Evolutionary conservation across 2,113 vertebrate species (phyloP).

Genomic region (Halichoeres trimaculatus): DNA sequence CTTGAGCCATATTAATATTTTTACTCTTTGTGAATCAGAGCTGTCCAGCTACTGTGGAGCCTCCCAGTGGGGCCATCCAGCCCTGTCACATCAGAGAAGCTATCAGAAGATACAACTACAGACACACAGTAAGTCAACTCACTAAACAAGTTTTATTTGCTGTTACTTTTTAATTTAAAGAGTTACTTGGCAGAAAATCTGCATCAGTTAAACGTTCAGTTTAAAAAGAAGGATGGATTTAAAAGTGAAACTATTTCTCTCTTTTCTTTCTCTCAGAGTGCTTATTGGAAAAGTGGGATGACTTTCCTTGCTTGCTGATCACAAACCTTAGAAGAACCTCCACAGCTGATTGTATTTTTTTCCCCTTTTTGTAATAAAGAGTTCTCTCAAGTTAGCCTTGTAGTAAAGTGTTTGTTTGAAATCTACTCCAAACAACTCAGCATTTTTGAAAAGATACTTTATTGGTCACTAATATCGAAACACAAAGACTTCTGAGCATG

Average conservation of each 20-base stretch:
- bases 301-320: constrained; percentile 92
- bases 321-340: not conserved
- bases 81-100: constrained; percentile 98
- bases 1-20: not conserved
- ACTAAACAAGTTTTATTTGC: too few relatives aligned
- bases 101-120: constrained; percentile 94
- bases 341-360: not conserved
- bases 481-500: constrained; percentile 50
- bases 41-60: constrained; percentile 78
- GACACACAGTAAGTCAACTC: constrained; percentile 65
- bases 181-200: too few relatives aligned
- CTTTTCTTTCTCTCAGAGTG: constrained; percentile 64
- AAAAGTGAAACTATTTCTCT: too few relatives aligned
- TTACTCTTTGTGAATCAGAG: constrained; percentile 53
- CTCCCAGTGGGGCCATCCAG: constrained; percentile 95
- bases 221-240: too few relatives aligned
- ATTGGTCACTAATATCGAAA: constrained; percentile 71
- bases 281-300: constrained; percentile 91
- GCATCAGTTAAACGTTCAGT: too few relatives aligned
- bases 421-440: too few relatives aligned
- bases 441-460: constrained; percentile 71
- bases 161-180: too few relatives aligned
- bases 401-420: too few relatives aligned
- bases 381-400: not conserved
- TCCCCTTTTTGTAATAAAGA: constrained; percentile 45